Evolutionary conservation across 2,888 invertebrate genomes (phyloP), one percentile per base, ranked within the genome.

Genomic region (Miltochrista miniata): DNA sequence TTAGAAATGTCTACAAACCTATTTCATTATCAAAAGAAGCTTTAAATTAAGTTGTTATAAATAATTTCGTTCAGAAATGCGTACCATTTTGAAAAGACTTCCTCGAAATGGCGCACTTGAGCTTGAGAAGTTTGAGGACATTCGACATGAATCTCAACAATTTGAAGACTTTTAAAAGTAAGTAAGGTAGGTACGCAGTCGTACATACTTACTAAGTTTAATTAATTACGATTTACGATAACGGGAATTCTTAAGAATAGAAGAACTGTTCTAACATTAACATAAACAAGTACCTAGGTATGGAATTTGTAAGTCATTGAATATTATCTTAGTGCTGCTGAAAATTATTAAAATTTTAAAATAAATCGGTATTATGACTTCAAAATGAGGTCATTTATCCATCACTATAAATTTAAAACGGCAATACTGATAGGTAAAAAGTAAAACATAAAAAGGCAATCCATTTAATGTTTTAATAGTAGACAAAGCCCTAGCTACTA

Each of bases 401-500:
- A 24, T 5, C 18, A 24, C 18, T 24, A 24, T 5, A 24, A 24
- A 24, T 24, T 24, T 24, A 24, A 24, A 24, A 24, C 5, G 2
- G 5, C 18, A 24, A 5, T 24, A 24, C 5, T 24, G 18, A 24
- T 24, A 24, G n/a, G n/a, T n/a, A n/a, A n/a, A n/a, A n/a, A n/a
- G n/a, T n/a, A n/a, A n/a, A n/a, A n/a, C n/a, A n/a, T n/a, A n/a
- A n/a, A n/a, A n/a, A n/a, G n/a, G n/a, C n/a, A n/a, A n/a, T n/a
- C n/a, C n/a, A n/a, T n/a, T n/a, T n/a, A n/a, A n/a, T n/a, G n/a
- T n/a, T n/a, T n/a, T n/a, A n/a, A n/a, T n/a, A n/a, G n/a, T n/a
- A n/a, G n/a, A n/a, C n/a, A n/a, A n/a, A n/a, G n/a, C n/a, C 5
- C 42, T 42, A 54, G 51, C 54, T 60, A 54, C 61, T 68, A 68